These are phyloP conservation scores for Megaceryle alcyon DNA, from an alignment of 2,797 vertebrate genomes.

Conservation along the genomic window DNA sequence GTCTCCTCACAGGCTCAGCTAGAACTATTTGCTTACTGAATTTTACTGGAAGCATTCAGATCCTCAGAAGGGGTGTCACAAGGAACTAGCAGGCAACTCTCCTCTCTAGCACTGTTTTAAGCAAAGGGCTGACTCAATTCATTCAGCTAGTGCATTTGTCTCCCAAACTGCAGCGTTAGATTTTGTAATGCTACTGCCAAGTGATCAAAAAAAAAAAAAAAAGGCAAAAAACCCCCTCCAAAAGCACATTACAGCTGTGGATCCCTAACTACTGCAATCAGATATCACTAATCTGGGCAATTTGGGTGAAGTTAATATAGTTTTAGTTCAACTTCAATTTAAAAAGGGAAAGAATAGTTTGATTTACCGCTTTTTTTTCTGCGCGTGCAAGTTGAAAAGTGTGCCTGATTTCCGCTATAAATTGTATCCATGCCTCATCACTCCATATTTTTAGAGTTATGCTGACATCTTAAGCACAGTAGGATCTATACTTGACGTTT, in stretches of 20 bases:
- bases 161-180: not conserved
- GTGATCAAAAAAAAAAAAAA: not conserved
- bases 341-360: not conserved
- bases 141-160: not conserved
- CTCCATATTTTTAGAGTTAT: conserved; percentile 39
- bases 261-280: not conserved
- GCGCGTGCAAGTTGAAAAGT: conserved; percentile 60
- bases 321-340: not conserved
- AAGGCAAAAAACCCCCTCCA: not conserved
- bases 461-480: conserved; percentile 60
- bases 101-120: not conserved
- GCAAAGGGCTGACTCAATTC: not conserved
- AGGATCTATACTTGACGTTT: conserved; percentile 47
- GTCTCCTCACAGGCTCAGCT: not conserved
- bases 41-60: not conserved
- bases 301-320: not conserved
- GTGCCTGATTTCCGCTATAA: conserved; percentile 23
- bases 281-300: not conserved
- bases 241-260: not conserved
- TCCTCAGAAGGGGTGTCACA: not conserved
- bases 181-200: not conserved
- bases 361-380: conserved; percentile 2
- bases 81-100: not conserved
- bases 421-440: conserved; percentile 47
- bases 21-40: not conserved